Evolutionary conservation across 2,797 vertebrate species (phyloP), one percentile per base, ranked within the genome.

Genomic region (Lagodon rhomboides): DNA sequence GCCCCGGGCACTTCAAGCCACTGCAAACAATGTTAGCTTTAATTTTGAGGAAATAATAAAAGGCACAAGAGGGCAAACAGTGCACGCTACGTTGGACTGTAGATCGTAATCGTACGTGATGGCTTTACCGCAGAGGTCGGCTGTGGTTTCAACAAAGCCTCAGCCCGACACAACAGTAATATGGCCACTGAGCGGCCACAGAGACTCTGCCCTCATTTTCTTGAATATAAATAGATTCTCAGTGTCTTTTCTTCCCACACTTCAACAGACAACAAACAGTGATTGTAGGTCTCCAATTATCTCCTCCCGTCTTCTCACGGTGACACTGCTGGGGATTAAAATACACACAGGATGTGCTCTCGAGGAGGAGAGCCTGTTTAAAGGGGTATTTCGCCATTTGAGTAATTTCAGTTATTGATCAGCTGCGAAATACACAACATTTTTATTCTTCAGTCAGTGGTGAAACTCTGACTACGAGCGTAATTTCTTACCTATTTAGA

Each of bases 41-140:
- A 61, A 87, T 80, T 80, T 74, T 82, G 60, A 89, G 77, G 69
- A 83, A 83, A 80, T 85, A 70, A 74, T 83, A 78, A 84, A 84
- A 84, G 83, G 38, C 68, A 66, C 60, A 27, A 65, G 54, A 78
- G 30, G 77, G 71, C 23, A 86, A 67, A 77, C 55, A 74, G 68
- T 59, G 18, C 18, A 73, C 1, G 27, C 80, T 55, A 51, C 7
- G 15, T 25, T 73, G 80, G 53, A 56, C 66, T 71, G 71, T 62
- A 58, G 72, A 87, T 43, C 44, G n/a, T 84, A 82, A 90, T 81
- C 74, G 30, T 59, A 63, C 65, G 23, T 72, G 88, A 85, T 64
- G 58, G 64, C 65, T 69, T 87, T 63, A 72, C 82, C 64, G 68
- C 75, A 73, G 68, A 79, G 79, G 77, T 85, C 84, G 80, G 71